Percentiles rank a stretch among this genome's conserved stretches.
These are phyloP conservation scores for Eristalinus aeneus DNA, from an alignment of 2,888 invertebrate species.

Conservation along the genomic window DNA sequence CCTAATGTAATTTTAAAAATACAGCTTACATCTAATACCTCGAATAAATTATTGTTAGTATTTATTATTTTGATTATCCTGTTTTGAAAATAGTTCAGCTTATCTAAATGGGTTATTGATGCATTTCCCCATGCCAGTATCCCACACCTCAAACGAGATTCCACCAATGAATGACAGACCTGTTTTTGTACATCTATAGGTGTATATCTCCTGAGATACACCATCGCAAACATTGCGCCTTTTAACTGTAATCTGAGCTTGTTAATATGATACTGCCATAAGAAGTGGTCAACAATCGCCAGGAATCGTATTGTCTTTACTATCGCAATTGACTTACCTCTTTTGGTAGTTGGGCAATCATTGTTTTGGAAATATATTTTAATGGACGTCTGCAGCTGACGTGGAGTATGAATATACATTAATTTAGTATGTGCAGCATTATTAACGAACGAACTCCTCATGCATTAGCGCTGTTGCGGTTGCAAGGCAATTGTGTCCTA, in stretches of 20 bases:
- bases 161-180: background rate
- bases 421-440: no score
- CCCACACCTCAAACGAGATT: background rate
- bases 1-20: no score
- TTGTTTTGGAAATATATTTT: background rate
- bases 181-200: background rate
- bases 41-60: no score
- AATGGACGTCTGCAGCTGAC: background rate
- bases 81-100: no score
- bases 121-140: no score
- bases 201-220: background rate
- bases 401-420: slow-evolving; percentile 20
- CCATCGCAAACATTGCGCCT: slow-evolving; percentile 11
- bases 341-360: background rate
- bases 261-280: slow-evolving; percentile 4
- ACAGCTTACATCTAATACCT: no score
- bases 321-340: background rate
- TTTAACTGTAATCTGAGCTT: slow-evolving; percentile 5
- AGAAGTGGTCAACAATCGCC: slow-evolving; percentile 1
- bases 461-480: no score
- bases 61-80: no score
- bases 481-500: no score
- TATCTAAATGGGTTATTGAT: no score
- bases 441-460: slow-evolving; percentile 6
- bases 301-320: background rate